Percentiles rank a stretch among this genome's conserved stretches.
Conservation (phyloP, 2,113 vertebrate species). For the Tinamus guttatus region DNA sequence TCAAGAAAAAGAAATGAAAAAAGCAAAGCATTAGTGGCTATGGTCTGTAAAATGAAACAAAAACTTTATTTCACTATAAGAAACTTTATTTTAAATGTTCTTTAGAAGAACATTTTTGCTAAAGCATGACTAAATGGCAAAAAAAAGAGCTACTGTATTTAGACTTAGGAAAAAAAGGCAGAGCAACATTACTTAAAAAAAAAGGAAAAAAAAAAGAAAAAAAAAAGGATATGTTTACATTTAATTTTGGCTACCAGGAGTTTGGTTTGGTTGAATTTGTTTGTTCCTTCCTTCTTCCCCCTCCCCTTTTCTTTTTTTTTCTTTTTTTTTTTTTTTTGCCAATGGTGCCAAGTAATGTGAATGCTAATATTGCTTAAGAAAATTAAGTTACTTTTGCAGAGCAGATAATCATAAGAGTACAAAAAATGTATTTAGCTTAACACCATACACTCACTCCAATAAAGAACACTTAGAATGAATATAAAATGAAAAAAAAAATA, state of each 20-base stretch:
- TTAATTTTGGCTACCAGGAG: constrained; percentile 96
- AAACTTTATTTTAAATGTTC: constrained; percentile 99
- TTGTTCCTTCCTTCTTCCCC: constrained; percentile 30
- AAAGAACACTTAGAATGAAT: constrained; percentile 82
- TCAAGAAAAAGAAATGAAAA: constrained; percentile 93
- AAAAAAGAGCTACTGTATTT: constrained; percentile 95
- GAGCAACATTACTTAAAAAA: constrained; percentile 89
- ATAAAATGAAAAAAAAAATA: constrained; percentile 76
- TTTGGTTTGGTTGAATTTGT: constrained; percentile 80
- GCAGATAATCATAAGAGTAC: constrained; percentile 93
- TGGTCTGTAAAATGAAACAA: constrained; percentile 99
- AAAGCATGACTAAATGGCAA: constrained; percentile 99
- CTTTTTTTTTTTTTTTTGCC: constrained; percentile 83
- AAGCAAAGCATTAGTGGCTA: constrained; percentile 99
- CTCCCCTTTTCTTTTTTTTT: neutral
- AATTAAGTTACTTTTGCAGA: constrained; percentile 94
- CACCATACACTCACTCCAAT: constrained; percentile 88
- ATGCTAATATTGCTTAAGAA: constrained; percentile 95
- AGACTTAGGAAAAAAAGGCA: constrained; percentile 97
- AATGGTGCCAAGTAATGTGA: constrained; percentile 99
- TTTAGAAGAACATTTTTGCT: constrained; percentile 99
- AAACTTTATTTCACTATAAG: constrained; percentile 99
- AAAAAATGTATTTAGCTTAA: constrained; percentile 85
- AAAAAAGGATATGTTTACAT: constrained; percentile 94
- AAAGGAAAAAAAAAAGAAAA: constrained; percentile 31